Base-by-base conservation (phyloP, 2,888 invertebrate genomes). In the Apotomis capreana region DNA sequence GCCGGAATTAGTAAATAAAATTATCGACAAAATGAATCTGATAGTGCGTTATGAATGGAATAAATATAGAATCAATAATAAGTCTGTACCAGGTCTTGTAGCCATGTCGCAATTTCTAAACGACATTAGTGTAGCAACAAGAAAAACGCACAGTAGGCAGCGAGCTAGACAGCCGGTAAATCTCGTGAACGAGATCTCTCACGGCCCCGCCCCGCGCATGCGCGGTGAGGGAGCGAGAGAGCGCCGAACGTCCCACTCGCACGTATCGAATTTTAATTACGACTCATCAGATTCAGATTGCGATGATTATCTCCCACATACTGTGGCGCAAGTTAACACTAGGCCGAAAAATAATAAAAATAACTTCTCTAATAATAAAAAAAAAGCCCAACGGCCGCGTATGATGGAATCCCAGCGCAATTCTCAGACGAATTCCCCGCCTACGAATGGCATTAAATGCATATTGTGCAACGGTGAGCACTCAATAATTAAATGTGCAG, bases 21-120 rank as follows among this genome's bases (percentile, higher is more conserved):
- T 55, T 5, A 15, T 55, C n/a, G 55, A 55, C 15, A 55, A 55
- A 55, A 12, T 55, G n/a, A 55, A 55, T 55, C 5, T 55, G 15
- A 55, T 55, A 6, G 13, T 55, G 13, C 13, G 15, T 3, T 55
- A 55, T 15, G 15, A 15, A 15, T 55, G 55, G 55, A n/a, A 8
- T 4, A 15, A 55, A 9, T 55, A 55, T 55, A 13, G 13, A 55
- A 5, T 13, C 4, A 55, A 5, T n/a, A 13, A 15, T 15, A 15
- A 13, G 1, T 13, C 5, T 0, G 5, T 15, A 8, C 55, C 55
- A 5, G 55, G 13, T 13, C 55, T 55, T 5, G 55, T 55, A 3
- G 13, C 15, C n/a, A 15, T 55, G 15, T 4, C 55, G 4, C 13
- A n/a, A 55, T 55, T 26, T 26, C 26, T 26, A 26, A 26, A 26